These are phyloP conservation scores for Hemichromis elongatus DNA, from an alignment of 2,113 vertebrate species.

Conservation along the genomic window DNA sequence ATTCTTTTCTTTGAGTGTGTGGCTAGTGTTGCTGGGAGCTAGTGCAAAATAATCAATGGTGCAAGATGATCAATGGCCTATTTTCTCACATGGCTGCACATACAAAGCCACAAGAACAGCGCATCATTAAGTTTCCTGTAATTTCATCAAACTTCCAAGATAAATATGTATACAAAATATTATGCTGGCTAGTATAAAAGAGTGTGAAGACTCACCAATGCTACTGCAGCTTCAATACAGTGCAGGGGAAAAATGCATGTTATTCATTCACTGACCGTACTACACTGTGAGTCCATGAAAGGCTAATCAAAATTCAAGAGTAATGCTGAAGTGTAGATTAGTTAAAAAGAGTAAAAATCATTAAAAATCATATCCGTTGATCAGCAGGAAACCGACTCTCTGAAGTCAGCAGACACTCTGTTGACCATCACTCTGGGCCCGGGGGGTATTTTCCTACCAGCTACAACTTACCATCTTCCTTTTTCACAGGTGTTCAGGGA, in stretches of 20 bases:
- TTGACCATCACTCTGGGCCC: neutral
- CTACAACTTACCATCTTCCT: neutral
- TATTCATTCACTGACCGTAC: neutral
- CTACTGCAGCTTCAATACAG: neutral
- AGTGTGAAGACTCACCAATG: neutral
- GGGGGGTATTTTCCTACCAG: neutral
- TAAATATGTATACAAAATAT: neutral
- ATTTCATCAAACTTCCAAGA: neutral
- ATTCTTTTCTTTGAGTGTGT: neutral
- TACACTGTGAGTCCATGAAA: neutral
- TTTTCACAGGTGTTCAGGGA: neutral
- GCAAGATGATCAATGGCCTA: neutral
- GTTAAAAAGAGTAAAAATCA: neutral
- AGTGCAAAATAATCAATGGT: neutral
- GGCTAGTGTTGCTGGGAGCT: neutral
- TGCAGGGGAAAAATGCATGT: neutral
- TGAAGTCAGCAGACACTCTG: neutral
- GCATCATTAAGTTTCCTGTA: neutral
- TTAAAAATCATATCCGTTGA: neutral
- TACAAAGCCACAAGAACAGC: neutral
- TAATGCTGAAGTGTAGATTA: neutral
- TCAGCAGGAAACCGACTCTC: neutral
- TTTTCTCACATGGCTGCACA: neutral
- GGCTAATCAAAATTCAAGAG: neutral
- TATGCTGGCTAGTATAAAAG: neutral